Conservation (phyloP, 1,140 invertebrate genomes). For the Hylaeus volcanicus region DNA sequence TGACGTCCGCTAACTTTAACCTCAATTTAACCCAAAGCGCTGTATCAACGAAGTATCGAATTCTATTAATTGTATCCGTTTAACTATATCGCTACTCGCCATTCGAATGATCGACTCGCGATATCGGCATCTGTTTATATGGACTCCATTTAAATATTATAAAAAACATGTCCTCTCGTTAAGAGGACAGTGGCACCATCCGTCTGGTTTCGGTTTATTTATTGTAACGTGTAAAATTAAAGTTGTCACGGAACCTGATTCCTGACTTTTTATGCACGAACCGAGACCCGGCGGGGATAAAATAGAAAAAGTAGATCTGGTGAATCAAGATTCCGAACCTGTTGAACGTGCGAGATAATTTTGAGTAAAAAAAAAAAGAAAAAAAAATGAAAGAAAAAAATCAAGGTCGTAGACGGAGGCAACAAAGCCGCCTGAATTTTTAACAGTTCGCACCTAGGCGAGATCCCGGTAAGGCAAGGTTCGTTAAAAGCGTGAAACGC, state of each 20-base stretch:
- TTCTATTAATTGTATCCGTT: no score
- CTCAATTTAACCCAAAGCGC: no score
- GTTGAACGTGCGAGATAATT: neutral
- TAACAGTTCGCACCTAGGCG: slow-evolving; percentile 20
- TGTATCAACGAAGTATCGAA: no score
- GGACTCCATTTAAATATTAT: no score
- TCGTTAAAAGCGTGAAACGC: neutral
- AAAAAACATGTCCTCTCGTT: no score
- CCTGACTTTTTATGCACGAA: neutral
- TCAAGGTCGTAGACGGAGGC: neutral
- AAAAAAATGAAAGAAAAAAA: neutral
- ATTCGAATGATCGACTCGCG: no score
- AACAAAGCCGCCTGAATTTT: slow-evolving; percentile 4
- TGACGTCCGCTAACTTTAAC: no score
- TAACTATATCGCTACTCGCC: no score
- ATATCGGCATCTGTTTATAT: no score
- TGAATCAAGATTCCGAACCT: slow-evolving; percentile 23
- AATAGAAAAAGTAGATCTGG: slow-evolving; percentile 16
- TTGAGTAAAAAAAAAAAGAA: neutral
- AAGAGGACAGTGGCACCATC: no score
- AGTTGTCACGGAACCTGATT: neutral
- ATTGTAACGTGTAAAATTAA: no score
- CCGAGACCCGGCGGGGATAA: neutral
- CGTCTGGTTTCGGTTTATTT: no score
- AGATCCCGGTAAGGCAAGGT: neutral